Percentiles rank a stretch among this genome's conserved stretches.
phyloP scores from a whole-genome alignment of 64 coral and sea anemone species.

The Cladopsammia gracilis region DNA sequence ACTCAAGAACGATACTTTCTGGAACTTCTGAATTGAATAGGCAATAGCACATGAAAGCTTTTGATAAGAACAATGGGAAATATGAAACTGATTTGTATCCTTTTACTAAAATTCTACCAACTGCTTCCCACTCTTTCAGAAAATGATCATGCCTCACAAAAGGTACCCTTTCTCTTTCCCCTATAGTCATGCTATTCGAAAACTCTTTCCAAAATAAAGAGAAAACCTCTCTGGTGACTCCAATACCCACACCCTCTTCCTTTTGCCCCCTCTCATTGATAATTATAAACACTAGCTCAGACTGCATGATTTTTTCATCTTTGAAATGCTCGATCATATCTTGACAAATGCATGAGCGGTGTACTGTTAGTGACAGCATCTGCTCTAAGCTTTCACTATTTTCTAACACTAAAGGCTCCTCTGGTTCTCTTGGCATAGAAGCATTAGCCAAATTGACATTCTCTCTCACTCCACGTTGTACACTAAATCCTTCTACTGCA shows the following conservation, averaged over 20 bases:
- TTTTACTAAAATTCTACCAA: slow-evolving; percentile 72
- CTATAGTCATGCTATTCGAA: slow-evolving; percentile 62
- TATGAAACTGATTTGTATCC: slow-evolving; percentile 64
- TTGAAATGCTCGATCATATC: slow-evolving; percentile 75
- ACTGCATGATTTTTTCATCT: slow-evolving; percentile 51
- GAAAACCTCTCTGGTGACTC: slow-evolving; percentile 63
- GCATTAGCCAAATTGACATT: not conserved
- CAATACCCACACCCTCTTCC: slow-evolving; percentile 68
- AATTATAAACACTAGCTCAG: slow-evolving; percentile 49
- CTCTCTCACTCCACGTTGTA: not conserved
- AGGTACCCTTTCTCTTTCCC: slow-evolving; percentile 78
- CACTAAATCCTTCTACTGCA: not conserved
- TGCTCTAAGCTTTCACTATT: not conserved
- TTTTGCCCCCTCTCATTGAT: slow-evolving; percentile 63
- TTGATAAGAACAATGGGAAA: slow-evolving; percentile 82
- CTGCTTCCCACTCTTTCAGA: slow-evolving; percentile 20
- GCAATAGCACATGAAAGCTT: slow-evolving; percentile 74
- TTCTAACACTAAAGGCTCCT: not conserved
- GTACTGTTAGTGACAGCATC: no score
- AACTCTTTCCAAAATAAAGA: slow-evolving; percentile 82
- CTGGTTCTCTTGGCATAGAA: not conserved
- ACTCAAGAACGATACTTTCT: slow-evolving; percentile 45
- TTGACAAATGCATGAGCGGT: slow-evolving; percentile 44
- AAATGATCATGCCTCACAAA: slow-evolving; percentile 83
- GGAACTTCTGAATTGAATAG: slow-evolving; percentile 64